Base-by-base conservation (phyloP, 2,797 vertebrate genomes). In the Ispidina picta region DNA sequence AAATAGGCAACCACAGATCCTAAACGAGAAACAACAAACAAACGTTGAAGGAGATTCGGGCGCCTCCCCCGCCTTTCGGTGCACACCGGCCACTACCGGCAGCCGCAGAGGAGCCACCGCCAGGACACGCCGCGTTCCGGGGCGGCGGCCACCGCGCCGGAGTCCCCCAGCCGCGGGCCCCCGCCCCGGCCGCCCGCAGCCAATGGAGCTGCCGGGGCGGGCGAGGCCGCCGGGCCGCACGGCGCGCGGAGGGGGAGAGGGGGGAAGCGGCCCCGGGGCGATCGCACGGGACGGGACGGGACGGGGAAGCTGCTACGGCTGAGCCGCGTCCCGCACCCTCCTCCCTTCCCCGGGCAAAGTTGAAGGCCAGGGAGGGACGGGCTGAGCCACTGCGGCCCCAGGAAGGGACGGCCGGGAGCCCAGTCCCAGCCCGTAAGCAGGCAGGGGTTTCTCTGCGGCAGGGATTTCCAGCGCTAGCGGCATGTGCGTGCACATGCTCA, bases 1-100 rank as follows among this genome's bases (percentile, higher is more conserved):
- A 99, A 98, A 86, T 97, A 98, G 79, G 79, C 88, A 74, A 75
- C 37, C 68, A 96, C 89, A 59, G 98, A 97, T 29, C 96, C 98
- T 98, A 92, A 55, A 92, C 3, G 58, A 73, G 77, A 96, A 66
- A 94, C 1, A 89, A 63, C n/a, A 68, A 21, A 94, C 31, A 91
- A 29, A 64, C 1, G 75, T 84, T 94, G 18, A 73, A 44, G 62
- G n/a, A 20, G 20, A 7, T 5, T 14, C 28, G 52, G 48, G 35
- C 46, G 22, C 62, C 44, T 4, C 39, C 58, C 25, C 23, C 28
- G 7, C 83, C 3, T 10, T 28, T 49, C n/a, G 14, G 25, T 2
- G 5, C 23, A 1, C 23, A 1, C 6, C 41, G 4, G 31, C 17
- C 3, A 3, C 59, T 1, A 3, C 0, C 10, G 6, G 20, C 39